These are phyloP conservation scores for Butastur rufipennis DNA, from an alignment of 2,113 vertebrate genomes.

Conservation along the genomic window DNA sequence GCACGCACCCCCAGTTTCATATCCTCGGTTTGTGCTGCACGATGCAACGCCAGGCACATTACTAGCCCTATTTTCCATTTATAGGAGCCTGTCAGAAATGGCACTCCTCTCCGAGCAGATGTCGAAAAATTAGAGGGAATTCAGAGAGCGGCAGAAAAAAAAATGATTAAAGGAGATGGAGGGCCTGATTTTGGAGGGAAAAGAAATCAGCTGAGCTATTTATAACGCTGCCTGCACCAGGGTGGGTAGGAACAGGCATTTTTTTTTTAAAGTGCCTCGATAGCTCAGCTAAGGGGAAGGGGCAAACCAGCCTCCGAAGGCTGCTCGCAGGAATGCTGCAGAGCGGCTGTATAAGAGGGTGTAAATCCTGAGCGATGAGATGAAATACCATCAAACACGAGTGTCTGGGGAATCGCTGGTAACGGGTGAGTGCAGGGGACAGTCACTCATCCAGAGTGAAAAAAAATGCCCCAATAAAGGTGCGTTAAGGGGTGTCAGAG, in stretches of 20 bases:
- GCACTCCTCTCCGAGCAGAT: conserved; percentile 29
- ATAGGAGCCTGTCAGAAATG: conserved; percentile 26
- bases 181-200: conserved; percentile 53
- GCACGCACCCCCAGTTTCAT: not conserved
- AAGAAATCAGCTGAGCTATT: conserved; percentile 25
- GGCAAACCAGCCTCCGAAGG: not conserved
- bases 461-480: not conserved
- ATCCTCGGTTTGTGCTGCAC: not conserved
- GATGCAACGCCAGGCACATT: not conserved
- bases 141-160: conserved; percentile 30
- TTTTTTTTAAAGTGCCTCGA: conserved; percentile 1
- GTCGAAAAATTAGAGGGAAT: conserved; percentile 55
- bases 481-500: not conserved
- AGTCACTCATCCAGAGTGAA: not conserved
- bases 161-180: conserved; percentile 51
- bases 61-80: conserved; percentile 21
- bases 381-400: not conserved
- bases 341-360: not conserved
- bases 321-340: not conserved
- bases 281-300: not conserved
- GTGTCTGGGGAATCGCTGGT: not conserved
- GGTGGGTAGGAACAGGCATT: not conserved
- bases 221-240: not conserved
- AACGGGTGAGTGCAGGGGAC: rapidly evolving
- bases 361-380: not conserved